Base-by-base conservation (phyloP, 1,140 invertebrate genomes). In the Streblospio benedicti region DNA sequence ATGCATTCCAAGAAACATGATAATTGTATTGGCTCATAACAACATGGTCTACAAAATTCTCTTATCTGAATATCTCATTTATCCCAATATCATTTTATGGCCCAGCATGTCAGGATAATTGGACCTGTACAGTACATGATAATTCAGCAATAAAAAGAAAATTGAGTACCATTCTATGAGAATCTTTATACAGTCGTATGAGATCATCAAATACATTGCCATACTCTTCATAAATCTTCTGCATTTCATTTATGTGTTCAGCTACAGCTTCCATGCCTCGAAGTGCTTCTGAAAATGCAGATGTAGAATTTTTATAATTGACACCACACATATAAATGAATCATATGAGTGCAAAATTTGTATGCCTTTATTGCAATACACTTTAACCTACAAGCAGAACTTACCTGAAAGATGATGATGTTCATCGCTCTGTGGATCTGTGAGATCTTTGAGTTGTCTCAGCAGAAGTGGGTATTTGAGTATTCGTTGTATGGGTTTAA, bases 181-280 rank as follows among this genome's bases (percentile, higher is more conserved):
- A n/a, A 60, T 60, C 67, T 70, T 30, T 69, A 66, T 33, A 76
- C 61, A 50, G 76, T 70, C 61, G 76, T 92, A 51, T 38, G 5
- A 62, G 55, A 5, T 62, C 54, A 16, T 62, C 60, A 80, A 98
- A 97, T 76, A 97, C 95, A 64, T 91, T 90, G 60, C 94, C 94
- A 78, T 97, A 98, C 80, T 98, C 94, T 82, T 99, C 94, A 76
- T 97, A 94, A 71, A 98, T 96, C 81, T 94, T 85, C 83, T 97
- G 94, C 94, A 97, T 97, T 82, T 98, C 94, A 78, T 98, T 99
- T 67, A 99, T 97, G 77, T 98, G 95, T 80, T 97, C 93, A n/a
- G 94, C 95, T 54, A 97, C 93, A 77, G 95, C 93, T 76, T 98
- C 94, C 93, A 99, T 97, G 60, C 90, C 90, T 73, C 91, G 90